Percentiles rank a stretch among this genome's conserved stretches.
These are phyloP conservation scores for Phyllotis vaccarum DNA, from an alignment of 2,797 vertebrate species.

Conservation along the genomic window DNA sequence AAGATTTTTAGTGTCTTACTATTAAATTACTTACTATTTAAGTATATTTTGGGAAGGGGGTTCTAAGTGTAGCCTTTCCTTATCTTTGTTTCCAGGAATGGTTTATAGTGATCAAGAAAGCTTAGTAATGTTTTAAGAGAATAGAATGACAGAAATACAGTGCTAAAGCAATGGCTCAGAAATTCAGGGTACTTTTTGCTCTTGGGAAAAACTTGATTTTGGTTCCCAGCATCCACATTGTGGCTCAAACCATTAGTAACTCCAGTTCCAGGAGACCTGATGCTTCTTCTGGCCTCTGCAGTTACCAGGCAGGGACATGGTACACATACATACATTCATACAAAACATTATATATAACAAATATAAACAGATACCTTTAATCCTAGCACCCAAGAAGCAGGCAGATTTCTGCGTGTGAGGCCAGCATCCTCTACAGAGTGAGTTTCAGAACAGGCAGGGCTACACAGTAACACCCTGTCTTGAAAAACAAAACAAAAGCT, in stretches of 20 bases:
- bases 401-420: neutral
- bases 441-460: neutral
- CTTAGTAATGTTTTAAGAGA: conserved; percentile 40
- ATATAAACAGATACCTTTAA: neutral
- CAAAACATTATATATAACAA: neutral
- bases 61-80: conserved; percentile 24
- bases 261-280: neutral
- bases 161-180: neutral
- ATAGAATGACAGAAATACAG: conserved; percentile 56
- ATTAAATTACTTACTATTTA: neutral
- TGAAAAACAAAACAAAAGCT: neutral
- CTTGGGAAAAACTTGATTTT: neutral
- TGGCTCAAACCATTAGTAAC: neutral
- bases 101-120: conserved; percentile 36
- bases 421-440: neutral
- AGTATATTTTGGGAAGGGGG: conserved; percentile 28
- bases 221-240: neutral
- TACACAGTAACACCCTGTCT: neutral
- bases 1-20: conserved; percentile 45
- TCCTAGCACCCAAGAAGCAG: neutral
- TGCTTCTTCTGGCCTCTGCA: neutral
- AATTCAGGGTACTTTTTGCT: neutral
- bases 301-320: neutral
- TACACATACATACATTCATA: neutral
- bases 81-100: neutral